Conservation (phyloP, 2,113 vertebrate species). For the Motacilla tschutschensis region DNA sequence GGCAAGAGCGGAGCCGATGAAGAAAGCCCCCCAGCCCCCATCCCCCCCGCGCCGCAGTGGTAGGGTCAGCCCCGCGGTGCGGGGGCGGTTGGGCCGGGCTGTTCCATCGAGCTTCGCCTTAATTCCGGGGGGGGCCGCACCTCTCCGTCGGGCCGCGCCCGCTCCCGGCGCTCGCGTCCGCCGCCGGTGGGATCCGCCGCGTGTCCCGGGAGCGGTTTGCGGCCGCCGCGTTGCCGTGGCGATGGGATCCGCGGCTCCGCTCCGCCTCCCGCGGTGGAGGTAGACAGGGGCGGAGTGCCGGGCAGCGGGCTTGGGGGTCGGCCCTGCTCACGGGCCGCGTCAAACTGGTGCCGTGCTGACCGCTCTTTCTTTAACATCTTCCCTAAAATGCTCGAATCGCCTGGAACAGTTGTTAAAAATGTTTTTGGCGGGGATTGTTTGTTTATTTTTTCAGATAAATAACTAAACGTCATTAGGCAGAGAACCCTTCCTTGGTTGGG, state of each 20-base stretch:
- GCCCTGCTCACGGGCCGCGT: accelerated
- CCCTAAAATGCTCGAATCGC: neutral
- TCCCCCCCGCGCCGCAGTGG: neutral
- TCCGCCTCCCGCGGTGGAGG: neutral
- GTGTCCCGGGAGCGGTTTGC: constrained; percentile 13
- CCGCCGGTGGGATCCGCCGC: neutral
- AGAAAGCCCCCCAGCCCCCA: no score
- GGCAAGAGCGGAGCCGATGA: neutral
- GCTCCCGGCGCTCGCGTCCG: neutral
- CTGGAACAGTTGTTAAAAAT: neutral
- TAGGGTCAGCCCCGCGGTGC: neutral
- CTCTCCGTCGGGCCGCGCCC: neutral
- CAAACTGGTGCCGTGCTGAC: accelerated
- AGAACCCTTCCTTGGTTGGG: neutral
- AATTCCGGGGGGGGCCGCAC: neutral
- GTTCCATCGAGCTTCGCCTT: neutral
- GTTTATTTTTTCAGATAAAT: neutral
- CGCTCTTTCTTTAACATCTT: accelerated
- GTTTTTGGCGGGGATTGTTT: neutral
- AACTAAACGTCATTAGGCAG: neutral
- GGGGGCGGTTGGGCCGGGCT: neutral
- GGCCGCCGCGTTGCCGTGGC: constrained; percentile 19
- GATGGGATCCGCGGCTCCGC: neutral
- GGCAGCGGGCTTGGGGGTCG: no score
- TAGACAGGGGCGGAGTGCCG: neutral